Percentiles rank a stretch among this genome's conserved stretches.
Conservation (phyloP, 1,140 invertebrate species). For the Dendroctonus ponderosae region DNA sequence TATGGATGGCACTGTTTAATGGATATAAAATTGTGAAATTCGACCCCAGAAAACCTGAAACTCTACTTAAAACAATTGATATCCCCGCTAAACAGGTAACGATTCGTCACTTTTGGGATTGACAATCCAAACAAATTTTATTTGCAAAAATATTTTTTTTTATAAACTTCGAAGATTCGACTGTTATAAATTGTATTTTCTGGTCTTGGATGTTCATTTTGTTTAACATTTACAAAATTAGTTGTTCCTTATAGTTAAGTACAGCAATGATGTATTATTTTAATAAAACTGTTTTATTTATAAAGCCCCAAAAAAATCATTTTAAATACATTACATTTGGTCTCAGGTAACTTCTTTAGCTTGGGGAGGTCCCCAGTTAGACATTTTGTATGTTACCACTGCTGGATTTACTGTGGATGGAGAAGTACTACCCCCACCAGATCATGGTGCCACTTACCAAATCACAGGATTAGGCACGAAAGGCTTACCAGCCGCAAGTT, state of each 20-base stretch:
- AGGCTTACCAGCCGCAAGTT: slow-evolving; percentile 30
- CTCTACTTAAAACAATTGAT: slow-evolving; percentile 40
- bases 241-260: too few relatives aligned
- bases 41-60: slow-evolving; percentile 47
- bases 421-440: slow-evolving; percentile 34
- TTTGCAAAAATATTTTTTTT: too few relatives aligned
- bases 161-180: too few relatives aligned
- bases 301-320: not conserved
- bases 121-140: too few relatives aligned
- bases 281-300: too few relatives aligned
- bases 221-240: too few relatives aligned
- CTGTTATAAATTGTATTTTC: too few relatives aligned
- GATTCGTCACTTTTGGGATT: too few relatives aligned
- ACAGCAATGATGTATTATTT: too few relatives aligned
- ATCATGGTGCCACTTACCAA: slow-evolving; percentile 39
- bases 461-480: slow-evolving; percentile 38
- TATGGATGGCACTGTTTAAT: slow-evolving; percentile 63
- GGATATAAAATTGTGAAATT: slow-evolving; percentile 47
- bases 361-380: slow-evolving; percentile 74
- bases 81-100: slow-evolving; percentile 45
- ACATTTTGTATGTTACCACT: slow-evolving; percentile 74
- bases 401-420: slow-evolving; percentile 48
- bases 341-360: slow-evolving; percentile 71
- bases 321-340: not conserved
- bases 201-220: too few relatives aligned